Percentiles rank a stretch among this genome's conserved stretches.
phyloP scores from a whole-genome alignment of 2,113 vertebrate genomes.

The Manacus vitellinus region DNA sequence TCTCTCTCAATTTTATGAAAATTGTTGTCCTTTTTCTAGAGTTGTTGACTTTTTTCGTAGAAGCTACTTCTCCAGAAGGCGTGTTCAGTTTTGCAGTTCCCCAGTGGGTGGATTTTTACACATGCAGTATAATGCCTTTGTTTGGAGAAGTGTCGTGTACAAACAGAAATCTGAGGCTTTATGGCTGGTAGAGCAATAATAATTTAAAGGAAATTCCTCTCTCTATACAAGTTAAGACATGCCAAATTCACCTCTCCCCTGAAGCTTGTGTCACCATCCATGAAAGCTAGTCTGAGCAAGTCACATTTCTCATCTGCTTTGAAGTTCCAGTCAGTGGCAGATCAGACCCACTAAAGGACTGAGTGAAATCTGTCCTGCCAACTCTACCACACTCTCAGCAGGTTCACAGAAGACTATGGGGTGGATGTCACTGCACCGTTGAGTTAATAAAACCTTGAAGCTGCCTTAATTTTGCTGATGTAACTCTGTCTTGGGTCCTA shows the following conservation, averaged over 20 bases:
- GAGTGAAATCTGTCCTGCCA: not conserved
- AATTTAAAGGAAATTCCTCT: not conserved
- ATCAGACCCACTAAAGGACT: not conserved
- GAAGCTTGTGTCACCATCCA: not conserved
- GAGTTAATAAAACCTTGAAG: not conserved
- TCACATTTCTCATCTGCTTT: not conserved
- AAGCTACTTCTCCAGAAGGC: not conserved
- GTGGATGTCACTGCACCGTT: not conserved
- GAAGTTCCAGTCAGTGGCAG: not conserved
- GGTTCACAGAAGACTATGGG: not conserved
- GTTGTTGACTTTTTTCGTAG: not conserved
- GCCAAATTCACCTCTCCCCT: not conserved
- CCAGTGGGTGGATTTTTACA: not conserved
- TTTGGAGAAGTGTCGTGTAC: not conserved
- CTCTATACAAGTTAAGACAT: not conserved
- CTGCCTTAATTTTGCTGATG: not conserved
- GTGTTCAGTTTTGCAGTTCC: not conserved
- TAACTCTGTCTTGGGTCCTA: not conserved
- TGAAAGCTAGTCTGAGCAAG: not conserved
- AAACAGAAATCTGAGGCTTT: not conserved
- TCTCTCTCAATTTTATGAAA: not conserved
- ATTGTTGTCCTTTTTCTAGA: not conserved
- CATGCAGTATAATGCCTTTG: not conserved
- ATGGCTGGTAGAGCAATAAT: not conserved
- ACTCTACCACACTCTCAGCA: not conserved